Conservation (phyloP, 2,113 vertebrate species). For the sheep (Ovis aries) region DNA sequence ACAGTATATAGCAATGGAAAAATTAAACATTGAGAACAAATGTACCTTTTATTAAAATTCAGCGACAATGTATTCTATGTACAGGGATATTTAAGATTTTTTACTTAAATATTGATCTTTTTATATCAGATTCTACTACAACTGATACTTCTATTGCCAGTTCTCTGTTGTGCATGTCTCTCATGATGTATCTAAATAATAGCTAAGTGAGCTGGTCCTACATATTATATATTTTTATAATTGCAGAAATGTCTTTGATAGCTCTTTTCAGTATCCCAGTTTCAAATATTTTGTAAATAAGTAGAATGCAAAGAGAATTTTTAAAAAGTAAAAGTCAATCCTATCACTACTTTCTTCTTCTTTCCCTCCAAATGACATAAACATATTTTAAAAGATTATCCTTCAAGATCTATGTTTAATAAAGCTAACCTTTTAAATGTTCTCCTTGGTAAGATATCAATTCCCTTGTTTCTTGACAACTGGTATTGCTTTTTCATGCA, state of each 20-base stretch:
- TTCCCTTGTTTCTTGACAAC: neutral
- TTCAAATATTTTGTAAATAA: neutral
- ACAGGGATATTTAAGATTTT: neutral
- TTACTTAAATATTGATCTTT: neutral
- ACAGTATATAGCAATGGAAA: neutral
- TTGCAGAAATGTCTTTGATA: neutral
- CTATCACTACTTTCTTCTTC: neutral
- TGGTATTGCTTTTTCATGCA: neutral
- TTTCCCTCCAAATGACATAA: neutral
- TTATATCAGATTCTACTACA: neutral
- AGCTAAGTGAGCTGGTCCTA: neutral
- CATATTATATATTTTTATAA: neutral
- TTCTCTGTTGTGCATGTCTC: neutral
- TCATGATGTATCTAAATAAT: neutral
- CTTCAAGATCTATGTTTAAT: neutral
- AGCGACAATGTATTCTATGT: neutral
- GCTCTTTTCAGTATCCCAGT: neutral
- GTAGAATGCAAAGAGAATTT: neutral
- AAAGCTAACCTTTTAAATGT: neutral
- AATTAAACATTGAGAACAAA: neutral
- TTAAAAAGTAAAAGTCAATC: neutral
- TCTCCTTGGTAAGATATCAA: neutral
- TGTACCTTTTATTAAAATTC: neutral
- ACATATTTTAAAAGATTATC: neutral
- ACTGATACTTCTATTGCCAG: neutral